Evolutionary conservation across 2,113 vertebrate species (phyloP).

Genomic region (Serilophus lunatus): DNA sequence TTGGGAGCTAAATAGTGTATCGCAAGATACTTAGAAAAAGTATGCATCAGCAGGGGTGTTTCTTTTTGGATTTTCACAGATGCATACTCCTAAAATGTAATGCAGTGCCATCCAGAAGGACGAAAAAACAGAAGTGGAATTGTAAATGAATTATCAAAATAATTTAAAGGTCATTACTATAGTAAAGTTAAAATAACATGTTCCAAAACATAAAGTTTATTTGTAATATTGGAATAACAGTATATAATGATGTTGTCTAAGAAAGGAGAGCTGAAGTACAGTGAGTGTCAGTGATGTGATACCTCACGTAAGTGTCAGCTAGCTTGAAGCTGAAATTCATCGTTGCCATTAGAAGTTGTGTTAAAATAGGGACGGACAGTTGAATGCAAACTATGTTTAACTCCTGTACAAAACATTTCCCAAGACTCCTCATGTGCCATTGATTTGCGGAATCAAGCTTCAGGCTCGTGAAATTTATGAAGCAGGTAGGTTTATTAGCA

Average conservation of each 20-base stretch:
- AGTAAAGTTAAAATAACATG: neutral
- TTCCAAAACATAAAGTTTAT: neutral
- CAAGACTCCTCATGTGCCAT: neutral
- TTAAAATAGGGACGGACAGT: neutral
- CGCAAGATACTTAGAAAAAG: neutral
- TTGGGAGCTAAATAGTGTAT: neutral
- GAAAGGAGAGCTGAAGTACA: neutral
- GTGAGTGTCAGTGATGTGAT: too few species aligned
- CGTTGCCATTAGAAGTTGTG: neutral
- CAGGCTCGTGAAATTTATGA: too few species aligned
- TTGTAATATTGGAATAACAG: neutral
- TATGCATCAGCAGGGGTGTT: neutral
- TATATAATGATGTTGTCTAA: accelerated
- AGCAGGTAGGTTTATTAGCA: too few species aligned
- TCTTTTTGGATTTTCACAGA: neutral
- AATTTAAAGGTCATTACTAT: neutral
- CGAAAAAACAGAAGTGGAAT: neutral
- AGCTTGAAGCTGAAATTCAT: neutral
- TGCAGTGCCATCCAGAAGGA: neutral
- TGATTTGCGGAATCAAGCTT: too few species aligned
- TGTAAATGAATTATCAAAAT: neutral
- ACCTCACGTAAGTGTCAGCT: neutral
- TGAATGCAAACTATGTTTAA: neutral
- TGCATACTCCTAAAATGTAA: accelerated
- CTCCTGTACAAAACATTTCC: neutral